Conservation (phyloP, 2,797 vertebrate species). For the Periparus ater region DNA sequence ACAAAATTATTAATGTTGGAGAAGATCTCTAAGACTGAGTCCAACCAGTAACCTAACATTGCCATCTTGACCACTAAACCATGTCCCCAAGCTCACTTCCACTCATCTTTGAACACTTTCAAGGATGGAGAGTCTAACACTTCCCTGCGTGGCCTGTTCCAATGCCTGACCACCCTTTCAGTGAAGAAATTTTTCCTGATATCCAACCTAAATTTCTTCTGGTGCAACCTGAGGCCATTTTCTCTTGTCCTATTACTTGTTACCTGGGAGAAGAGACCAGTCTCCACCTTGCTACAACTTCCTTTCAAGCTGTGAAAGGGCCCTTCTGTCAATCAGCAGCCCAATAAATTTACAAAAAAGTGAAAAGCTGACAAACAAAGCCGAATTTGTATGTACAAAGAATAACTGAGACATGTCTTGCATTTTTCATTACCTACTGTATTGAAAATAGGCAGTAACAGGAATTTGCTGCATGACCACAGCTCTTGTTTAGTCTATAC, state of each 20-base stretch:
- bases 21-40: background rate
- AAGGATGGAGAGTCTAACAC: background rate
- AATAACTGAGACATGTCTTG: background rate
- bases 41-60: background rate
- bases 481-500: background rate
- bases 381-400: background rate
- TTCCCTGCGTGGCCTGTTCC: background rate
- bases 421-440: background rate
- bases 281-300: background rate
- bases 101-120: background rate
- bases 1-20: rapidly evolving
- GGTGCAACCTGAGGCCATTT: background rate
- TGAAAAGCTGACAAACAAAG: background rate
- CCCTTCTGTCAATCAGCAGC: background rate
- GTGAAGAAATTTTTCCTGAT: background rate
- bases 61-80: background rate
- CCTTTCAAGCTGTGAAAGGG: background rate
- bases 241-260: background rate
- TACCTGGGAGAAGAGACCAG: background rate
- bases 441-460: background rate
- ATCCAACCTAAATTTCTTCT: background rate
- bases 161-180: background rate
- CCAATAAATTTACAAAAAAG: background rate
- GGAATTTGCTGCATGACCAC: background rate
- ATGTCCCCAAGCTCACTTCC: background rate